phyloP scores from a whole-genome alignment of 1,140 invertebrate genomes.

The Pogonomyrmex barbatus region DNA sequence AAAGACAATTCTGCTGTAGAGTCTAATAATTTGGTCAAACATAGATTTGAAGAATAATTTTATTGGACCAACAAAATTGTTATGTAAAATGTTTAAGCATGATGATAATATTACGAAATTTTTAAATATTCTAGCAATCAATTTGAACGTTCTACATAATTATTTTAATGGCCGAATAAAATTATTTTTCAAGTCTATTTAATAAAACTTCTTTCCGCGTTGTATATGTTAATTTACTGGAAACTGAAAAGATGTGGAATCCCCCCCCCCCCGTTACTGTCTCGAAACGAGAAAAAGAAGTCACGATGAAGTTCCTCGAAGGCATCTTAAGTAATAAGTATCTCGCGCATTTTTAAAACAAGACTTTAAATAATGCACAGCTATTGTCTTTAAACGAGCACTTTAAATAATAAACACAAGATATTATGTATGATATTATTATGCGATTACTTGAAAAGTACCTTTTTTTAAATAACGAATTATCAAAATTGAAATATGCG shows the following conservation, averaged over 20 bases:
- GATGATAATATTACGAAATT: no score
- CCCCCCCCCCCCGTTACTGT: neutral
- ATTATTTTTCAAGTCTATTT: no score
- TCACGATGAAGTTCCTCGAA: conserved; percentile 36
- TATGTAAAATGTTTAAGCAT: no score
- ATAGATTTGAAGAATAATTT: no score
- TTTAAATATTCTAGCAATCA: no score
- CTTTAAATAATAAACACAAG: conserved; percentile 50
- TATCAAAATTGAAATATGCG: neutral
- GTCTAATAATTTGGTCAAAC: no score
- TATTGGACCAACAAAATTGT: no score
- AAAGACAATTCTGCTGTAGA: no score
- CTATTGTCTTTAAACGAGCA: conserved; percentile 41
- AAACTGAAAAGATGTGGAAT: conserved; percentile 20
- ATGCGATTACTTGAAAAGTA: neutral
- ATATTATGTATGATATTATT: conserved; percentile 21
- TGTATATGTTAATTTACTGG: conserved; percentile 42
- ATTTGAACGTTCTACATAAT: no score
- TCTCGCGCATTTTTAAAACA: conserved; percentile 45
- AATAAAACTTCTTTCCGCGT: neutral
- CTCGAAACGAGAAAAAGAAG: conserved; percentile 19
- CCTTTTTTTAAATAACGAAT: neutral
- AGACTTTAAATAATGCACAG: conserved; percentile 47
- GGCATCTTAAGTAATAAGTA: conserved; percentile 51
- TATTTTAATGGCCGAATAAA: no score